phyloP scores from a whole-genome alignment of 2,113 vertebrate genomes.

The Scomber colias region DNA sequence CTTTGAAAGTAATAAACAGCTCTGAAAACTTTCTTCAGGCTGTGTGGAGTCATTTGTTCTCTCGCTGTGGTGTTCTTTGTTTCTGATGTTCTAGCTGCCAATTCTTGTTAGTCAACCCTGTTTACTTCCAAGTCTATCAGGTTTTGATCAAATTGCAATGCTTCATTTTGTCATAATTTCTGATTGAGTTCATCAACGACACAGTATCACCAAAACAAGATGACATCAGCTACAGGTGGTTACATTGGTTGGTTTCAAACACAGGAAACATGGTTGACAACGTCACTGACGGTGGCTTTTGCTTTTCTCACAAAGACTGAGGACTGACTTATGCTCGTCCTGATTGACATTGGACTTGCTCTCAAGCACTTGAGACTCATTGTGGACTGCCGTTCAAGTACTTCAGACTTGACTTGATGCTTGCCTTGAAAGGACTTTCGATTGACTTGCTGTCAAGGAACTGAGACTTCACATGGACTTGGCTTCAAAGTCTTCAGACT shows the following conservation, averaged over 20 bases:
- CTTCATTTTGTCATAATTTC: background rate
- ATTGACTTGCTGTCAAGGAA: background rate
- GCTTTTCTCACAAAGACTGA: background rate
- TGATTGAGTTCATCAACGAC: background rate
- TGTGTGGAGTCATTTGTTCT: background rate
- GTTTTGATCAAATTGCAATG: too few relatives aligned
- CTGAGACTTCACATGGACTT: background rate
- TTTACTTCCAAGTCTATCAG: too few relatives aligned
- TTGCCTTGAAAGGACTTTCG: background rate
- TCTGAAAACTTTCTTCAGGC: slow-evolving; percentile 14
- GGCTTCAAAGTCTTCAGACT: background rate
- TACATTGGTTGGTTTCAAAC: background rate
- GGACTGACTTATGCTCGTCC: background rate
- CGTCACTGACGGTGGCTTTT: background rate
- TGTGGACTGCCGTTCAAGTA: background rate
- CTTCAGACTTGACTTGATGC: background rate
- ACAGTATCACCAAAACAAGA: background rate
- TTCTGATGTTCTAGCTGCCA: background rate
- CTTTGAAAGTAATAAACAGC: slow-evolving; percentile 9
- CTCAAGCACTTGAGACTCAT: background rate
- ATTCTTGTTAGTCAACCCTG: background rate
- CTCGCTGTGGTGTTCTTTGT: background rate
- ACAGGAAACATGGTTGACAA: too few relatives aligned
- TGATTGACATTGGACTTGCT: background rate
- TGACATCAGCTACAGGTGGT: background rate